A percentile compares a stretch with the other conserved stretches of the same genome.
Conservation (phyloP, 2,113 vertebrate genomes). For the Cyanoliseus patagonus region DNA sequence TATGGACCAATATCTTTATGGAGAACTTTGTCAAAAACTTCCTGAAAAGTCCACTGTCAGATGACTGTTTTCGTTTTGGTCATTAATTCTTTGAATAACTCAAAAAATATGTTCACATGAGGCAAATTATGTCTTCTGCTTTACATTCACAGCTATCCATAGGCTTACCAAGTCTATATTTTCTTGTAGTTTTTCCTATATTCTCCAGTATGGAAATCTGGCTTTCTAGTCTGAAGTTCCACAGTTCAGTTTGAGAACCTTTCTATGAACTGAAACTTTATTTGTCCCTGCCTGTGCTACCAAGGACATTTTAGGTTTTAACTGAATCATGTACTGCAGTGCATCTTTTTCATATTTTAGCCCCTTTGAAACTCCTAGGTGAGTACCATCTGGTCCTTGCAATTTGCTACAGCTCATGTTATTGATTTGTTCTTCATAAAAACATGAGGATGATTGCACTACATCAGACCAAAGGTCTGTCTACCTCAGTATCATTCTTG, state of each 20-base stretch:
- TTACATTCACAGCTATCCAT: not conserved
- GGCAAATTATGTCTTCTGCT: not conserved
- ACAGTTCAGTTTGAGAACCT: not conserved
- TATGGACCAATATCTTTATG: not conserved
- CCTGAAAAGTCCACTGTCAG: not conserved
- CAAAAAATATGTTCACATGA: not conserved
- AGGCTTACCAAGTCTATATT: not conserved
- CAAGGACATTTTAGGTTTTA: conserved; percentile 10
- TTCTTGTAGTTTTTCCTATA: not conserved
- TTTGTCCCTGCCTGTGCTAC: not conserved
- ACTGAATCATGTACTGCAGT: not conserved
- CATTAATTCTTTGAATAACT: not conserved
- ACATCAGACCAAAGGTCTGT: not conserved
- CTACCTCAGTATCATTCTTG: not conserved
- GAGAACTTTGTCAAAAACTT: not conserved
- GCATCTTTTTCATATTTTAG: conserved; percentile 37
- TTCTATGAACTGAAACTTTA: not conserved
- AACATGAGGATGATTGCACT: not conserved
- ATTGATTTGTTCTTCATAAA: conserved; percentile 58
- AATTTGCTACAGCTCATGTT: conserved; percentile 39
- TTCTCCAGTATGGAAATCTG: not conserved
- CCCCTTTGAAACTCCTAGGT: conserved; percentile 38
- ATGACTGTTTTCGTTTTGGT: not conserved
- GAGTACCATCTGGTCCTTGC: conserved; percentile 45
- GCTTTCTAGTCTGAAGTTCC: not conserved